These are phyloP conservation scores for Hololepta plana DNA, from an alignment of 2,888 invertebrate species.

Conservation along the genomic window DNA sequence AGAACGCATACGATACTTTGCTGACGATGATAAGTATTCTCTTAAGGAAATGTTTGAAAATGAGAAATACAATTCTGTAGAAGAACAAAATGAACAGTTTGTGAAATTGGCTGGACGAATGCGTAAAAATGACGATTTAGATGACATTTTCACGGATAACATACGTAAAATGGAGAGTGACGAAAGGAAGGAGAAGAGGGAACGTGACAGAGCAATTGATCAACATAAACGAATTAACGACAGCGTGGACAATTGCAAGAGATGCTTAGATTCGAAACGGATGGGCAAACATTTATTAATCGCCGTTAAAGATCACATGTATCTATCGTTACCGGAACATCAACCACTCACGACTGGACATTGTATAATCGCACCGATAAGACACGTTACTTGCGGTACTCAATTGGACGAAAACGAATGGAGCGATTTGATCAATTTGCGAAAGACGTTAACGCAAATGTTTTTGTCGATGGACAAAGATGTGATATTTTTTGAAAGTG, in stretches of 20 bases:
- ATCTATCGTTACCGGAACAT: conserved; percentile 62
- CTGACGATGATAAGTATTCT: conserved; percentile 77
- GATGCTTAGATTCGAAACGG: conserved; percentile 64
- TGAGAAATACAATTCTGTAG: conserved; percentile 62
- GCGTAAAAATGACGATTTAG: conserved; percentile 55
- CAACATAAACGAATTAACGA: conserved; percentile 53
- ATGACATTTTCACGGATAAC: conserved; percentile 69
- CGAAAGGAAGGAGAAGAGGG: conserved; percentile 39
- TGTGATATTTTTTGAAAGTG: conserved; percentile 82
- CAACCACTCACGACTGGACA: conserved; percentile 72
- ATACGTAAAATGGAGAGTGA: conserved; percentile 47
- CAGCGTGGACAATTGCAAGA: conserved; percentile 61
- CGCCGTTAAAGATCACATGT: conserved; percentile 64
- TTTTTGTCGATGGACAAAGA: conserved; percentile 56
- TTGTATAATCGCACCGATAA: conserved; percentile 68
- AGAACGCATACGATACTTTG: conserved; percentile 65
- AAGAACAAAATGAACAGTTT: conserved; percentile 67
- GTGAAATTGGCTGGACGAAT: conserved; percentile 51
- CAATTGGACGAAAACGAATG: conserved; percentile 88
- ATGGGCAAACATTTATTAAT: conserved; percentile 75
- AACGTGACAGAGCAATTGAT: conserved; percentile 46
- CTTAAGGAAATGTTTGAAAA: conserved; percentile 70
- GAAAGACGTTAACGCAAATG: conserved; percentile 59
- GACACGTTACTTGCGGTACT: conserved; percentile 64
- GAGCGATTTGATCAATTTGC: conserved; percentile 67